Conservation (phyloP, 2,113 vertebrate genomes). For the Melanocharis versteri region DNA sequence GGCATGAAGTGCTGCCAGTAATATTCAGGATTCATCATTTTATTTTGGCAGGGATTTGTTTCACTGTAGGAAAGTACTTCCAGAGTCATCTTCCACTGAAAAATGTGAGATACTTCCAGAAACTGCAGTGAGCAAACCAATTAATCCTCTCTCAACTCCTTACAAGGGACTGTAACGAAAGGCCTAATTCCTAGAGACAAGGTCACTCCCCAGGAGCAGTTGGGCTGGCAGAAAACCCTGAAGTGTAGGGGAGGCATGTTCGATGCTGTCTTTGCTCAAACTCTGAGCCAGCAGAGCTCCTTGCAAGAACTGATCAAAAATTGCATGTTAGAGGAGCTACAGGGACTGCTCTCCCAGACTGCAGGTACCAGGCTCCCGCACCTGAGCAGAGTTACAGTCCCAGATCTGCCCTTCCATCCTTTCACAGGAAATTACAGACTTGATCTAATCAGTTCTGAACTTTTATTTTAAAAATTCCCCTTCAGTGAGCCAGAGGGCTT, state of each 20-base stretch:
- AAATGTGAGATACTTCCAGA: conserved; percentile 63
- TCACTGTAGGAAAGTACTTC: conserved; percentile 57
- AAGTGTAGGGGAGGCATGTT: conserved; percentile 18
- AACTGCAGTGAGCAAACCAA: conserved; percentile 53
- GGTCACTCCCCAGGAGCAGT: conserved; percentile 57
- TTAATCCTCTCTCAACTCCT: conserved; percentile 62
- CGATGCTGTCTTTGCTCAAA: neutral
- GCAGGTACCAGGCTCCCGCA: neutral
- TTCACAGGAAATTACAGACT: neutral
- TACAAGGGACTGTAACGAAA: conserved; percentile 56
- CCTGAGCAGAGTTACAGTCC: neutral
- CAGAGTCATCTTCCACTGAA: conserved; percentile 61
- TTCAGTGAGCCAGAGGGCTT: neutral
- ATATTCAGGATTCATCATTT: conserved; percentile 63
- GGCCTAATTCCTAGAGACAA: conserved; percentile 62
- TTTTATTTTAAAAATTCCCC: neutral
- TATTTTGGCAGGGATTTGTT: conserved; percentile 67
- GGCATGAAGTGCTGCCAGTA: conserved; percentile 48
- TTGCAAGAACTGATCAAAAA: neutral
- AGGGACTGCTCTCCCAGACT: neutral
- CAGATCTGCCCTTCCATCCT: neutral
- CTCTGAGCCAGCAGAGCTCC: conserved; percentile 12
- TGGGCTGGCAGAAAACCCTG: conserved; percentile 48
- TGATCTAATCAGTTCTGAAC: neutral
- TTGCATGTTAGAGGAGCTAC: neutral